Evolutionary conservation across 2,113 vertebrate genomes (phyloP).

Genomic region (Athene noctua): DNA sequence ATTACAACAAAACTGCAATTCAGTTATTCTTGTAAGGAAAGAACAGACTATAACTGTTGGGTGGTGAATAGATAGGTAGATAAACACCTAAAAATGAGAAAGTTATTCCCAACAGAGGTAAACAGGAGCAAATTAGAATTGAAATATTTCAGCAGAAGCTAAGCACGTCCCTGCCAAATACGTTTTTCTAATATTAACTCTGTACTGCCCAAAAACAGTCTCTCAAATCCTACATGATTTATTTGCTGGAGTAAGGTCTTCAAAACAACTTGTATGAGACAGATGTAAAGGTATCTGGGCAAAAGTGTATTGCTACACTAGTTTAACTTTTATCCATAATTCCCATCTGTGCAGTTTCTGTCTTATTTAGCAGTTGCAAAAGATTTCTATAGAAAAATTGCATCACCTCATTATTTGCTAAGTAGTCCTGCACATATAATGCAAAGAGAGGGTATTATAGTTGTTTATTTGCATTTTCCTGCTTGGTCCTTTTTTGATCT

Average conservation of each 20-base stretch:
- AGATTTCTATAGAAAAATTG: not conserved
- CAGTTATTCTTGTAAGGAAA: not conserved
- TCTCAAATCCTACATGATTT: not conserved
- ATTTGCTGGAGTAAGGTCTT: not conserved
- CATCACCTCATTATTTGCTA: not conserved
- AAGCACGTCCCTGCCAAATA: not conserved
- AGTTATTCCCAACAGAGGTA: not conserved
- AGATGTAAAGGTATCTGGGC: not conserved
- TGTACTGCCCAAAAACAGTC: not conserved
- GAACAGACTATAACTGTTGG: not conserved
- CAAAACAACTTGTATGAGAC: not conserved
- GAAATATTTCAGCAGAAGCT: constrained; percentile 3
- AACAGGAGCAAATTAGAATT: not conserved
- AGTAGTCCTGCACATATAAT: not conserved
- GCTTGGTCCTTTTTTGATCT: not conserved
- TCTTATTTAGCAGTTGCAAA: not conserved
- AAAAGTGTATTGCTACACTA: not conserved
- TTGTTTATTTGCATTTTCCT: not conserved
- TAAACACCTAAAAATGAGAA: not conserved
- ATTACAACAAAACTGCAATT: not conserved
- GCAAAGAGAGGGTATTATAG: not conserved
- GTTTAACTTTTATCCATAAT: not conserved
- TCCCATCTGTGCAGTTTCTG: not conserved
- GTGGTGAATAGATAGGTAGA: not conserved
- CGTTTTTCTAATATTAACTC: not conserved